Base-by-base conservation (phyloP, 2,113 vertebrate species). In the Lagopus muta region DNA sequence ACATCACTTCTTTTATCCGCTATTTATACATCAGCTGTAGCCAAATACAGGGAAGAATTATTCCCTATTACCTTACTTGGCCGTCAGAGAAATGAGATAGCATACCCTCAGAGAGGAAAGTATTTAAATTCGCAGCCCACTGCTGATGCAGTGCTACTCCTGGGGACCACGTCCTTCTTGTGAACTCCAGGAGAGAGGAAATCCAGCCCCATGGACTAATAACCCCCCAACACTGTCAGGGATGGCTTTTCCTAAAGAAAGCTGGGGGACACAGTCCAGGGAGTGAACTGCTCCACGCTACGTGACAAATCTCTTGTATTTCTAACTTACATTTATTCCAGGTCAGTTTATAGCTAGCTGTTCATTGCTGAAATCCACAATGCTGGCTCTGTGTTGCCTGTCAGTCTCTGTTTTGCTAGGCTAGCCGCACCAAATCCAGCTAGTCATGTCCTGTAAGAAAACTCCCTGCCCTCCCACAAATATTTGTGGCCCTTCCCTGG, bases 1-100 rank as follows among this genome's bases (percentile, higher is more conserved):
- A 80, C 92, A 94, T 94, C 62, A 55, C 71, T 82, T 82, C 83
- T 93, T 96, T 93, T 85, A 96, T 89, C 84, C 84, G 32, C 78
- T 94, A 89, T 92, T 89, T 96, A 94, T 80, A 93, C 32, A 71
- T 74, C 13, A 19, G 71, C 64, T 66, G 34, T 42, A 61, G 85
- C 75, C 91, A 95, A 93, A 95, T 90, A 93, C 50, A 86, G 85
- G 55, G 19, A 13, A 42, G 65, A 92, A 74, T 76, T 79, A 94
- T 90, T 82, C 89, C 67, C 34, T 30, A 7, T 42, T 81, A 86
- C 82, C 47, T 74, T 61, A 57, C 71, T 11, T 88, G 61, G 87
- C 82, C 88, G 88, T 75, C 82, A 92, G 76, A 90, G 82, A 72
- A 94, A 93, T 28, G 71, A 69, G 76, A 91, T 64, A 82, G 85